Conservation (phyloP, 2,888 invertebrate species). For the Halictus quadricinctus region DNA sequence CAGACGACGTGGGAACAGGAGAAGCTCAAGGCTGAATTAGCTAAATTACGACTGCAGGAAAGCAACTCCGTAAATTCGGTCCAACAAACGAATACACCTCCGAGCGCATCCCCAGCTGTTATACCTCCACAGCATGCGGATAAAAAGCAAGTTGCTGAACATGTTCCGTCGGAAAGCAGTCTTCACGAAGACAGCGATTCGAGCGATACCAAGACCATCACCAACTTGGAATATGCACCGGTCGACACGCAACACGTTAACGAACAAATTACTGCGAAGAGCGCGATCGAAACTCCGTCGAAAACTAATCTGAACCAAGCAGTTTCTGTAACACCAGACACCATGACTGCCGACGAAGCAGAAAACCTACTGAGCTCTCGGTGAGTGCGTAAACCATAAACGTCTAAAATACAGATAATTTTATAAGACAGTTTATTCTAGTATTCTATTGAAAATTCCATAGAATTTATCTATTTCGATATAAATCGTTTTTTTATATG, state of each 20-base stretch:
- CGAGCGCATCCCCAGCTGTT: conserved; percentile 49
- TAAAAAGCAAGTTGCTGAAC: conserved; percentile 44
- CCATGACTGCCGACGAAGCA: conserved; percentile 94
- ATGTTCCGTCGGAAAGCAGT: conserved; percentile 67
- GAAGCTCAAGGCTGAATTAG: conserved; percentile 78
- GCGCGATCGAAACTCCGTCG: conserved; percentile 57
- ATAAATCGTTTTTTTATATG: conserved; percentile 28
- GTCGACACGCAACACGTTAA: conserved; percentile 65
- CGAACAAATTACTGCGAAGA: conserved; percentile 58
- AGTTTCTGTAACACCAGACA: conserved; percentile 82
- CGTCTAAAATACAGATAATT: conserved; percentile 9
- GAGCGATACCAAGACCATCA: conserved; percentile 76
- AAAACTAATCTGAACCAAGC: conserved; percentile 62
- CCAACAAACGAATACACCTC: conserved; percentile 57
- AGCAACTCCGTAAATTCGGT: conserved; percentile 61
- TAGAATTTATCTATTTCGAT: conserved; percentile 12
- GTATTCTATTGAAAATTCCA: not conserved
- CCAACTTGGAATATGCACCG: conserved; percentile 70
- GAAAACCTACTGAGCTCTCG: conserved; percentile 93
- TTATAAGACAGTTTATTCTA: conserved; percentile 5
- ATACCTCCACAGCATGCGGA: conserved; percentile 59
- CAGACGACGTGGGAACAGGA: conserved; percentile 80
- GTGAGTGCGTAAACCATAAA: conserved; percentile 83
- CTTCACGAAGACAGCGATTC: conserved; percentile 75
- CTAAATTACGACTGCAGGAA: conserved; percentile 74